Evolutionary conservation across 1,140 invertebrate genomes (phyloP).

Genomic region (Cyrtorhinus lividipennis): DNA sequence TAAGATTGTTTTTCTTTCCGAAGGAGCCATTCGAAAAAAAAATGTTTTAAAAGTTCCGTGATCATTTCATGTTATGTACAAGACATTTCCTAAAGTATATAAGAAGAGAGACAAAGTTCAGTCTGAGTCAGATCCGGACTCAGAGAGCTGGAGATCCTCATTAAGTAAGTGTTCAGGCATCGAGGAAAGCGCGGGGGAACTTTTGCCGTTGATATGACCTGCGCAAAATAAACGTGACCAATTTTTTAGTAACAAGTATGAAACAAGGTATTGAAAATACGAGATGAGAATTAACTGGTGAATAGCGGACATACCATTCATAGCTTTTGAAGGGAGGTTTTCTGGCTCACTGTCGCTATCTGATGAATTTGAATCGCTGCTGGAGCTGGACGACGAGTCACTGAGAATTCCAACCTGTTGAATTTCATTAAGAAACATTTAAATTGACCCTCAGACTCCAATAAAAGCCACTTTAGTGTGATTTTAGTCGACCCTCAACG

Average conservation of each 20-base stretch:
- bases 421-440: too few relatives aligned
- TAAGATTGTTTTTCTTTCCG: too few relatives aligned
- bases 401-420: constrained; percentile 18
- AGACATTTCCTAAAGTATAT: not conserved
- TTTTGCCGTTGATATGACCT: constrained; percentile 24
- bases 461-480: too few relatives aligned
- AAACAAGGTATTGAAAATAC: not conserved
- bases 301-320: constrained; percentile 21
- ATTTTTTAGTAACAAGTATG: too few relatives aligned
- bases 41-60: not conserved
- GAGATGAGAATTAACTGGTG: constrained; percentile 2
- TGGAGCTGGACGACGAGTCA: constrained; percentile 20
- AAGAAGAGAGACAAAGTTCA: constrained; percentile 14
- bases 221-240: constrained; percentile 15
- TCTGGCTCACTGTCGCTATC: constrained; percentile 24
- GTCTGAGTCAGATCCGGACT: constrained; percentile 22
- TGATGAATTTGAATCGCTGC: constrained; percentile 23
- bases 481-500: too few relatives aligned
- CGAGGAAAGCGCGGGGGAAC: constrained; percentile 15
- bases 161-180: constrained; percentile 19
- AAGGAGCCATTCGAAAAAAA: not conserved
- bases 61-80: constrained; percentile 10
- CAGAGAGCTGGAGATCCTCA: constrained; percentile 23
- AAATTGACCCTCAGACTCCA: too few relatives aligned
- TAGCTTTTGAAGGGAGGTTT: constrained; percentile 20